phyloP scores from a whole-genome alignment of 2,888 invertebrate species.

The Mythimna loreyi region DNA sequence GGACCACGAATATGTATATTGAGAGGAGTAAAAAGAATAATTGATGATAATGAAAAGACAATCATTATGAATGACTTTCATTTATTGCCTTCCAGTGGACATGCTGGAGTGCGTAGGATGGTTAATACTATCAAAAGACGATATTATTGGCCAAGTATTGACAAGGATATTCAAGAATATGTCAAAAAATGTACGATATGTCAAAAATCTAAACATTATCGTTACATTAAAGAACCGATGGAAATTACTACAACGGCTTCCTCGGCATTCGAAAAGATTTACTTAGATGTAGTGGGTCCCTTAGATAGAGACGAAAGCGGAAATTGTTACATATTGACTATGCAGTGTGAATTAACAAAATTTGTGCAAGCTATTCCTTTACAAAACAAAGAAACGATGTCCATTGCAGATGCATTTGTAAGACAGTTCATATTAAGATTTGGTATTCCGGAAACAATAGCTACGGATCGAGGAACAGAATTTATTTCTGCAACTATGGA shows the following conservation, averaged over 20 bases:
- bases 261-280: slow-evolving; percentile 5
- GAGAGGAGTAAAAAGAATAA: slow-evolving; percentile 11
- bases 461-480: slow-evolving; percentile 29
- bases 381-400: slow-evolving; percentile 23
- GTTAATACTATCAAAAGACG: slow-evolving; percentile 27
- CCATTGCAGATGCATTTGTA: slow-evolving; percentile 32
- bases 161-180: slow-evolving; percentile 24
- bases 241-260: slow-evolving; percentile 25
- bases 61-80: slow-evolving; percentile 33
- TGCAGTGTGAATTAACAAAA: slow-evolving; percentile 31
- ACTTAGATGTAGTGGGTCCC: not conserved
- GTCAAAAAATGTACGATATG: slow-evolving; percentile 29
- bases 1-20: slow-evolving; percentile 25
- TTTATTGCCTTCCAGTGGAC: slow-evolving; percentile 30
- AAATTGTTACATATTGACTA: slow-evolving; percentile 22
- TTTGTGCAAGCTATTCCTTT: slow-evolving; percentile 18
- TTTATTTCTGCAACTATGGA: slow-evolving; percentile 17
- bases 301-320: slow-evolving; percentile 16
- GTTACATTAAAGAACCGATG: slow-evolving; percentile 4
- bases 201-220: slow-evolving; percentile 25
- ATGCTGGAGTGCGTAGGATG: slow-evolving; percentile 41
- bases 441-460: slow-evolving; percentile 24
- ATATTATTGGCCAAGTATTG: slow-evolving; percentile 32
- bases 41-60: not conserved
- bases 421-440: slow-evolving; percentile 22